Evolutionary conservation across 2,797 vertebrate genomes (phyloP), one percentile per base, ranked within the genome.

Genomic region (Esox masquinongy): DNA sequence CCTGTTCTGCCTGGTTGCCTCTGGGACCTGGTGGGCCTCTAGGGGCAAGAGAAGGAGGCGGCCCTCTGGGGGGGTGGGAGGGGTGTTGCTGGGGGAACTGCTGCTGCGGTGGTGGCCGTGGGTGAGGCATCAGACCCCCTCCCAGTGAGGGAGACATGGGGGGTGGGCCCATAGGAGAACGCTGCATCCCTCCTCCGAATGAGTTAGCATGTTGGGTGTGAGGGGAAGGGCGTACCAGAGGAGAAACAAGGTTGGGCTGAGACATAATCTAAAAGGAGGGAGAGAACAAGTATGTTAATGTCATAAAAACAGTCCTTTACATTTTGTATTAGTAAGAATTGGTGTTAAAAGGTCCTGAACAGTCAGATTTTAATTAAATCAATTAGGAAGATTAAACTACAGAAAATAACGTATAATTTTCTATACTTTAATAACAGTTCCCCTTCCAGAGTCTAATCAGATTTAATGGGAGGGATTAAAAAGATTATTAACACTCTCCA

Each of bases 201-300:
- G 96, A 96, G 93, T 97, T 98, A 78, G 94, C 92, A 85, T 97
- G 96, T 88, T 96, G 95, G 85, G 94, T 92, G 85, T 97, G 96
- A 88, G 96, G 95, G 85, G 96, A 24, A 12, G 56, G 95, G 89
- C 97, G 95, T 78, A 98, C 95, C 92, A 98, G 92, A 82, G 97
- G 96, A 88, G 97, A 97, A 82, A 99, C 96, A 74, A 98, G 94
- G 93, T 96, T 99, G 90, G 97, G 96, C 90, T 99, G 97, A 86
- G 96, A 98, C 90, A 99, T 90, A 82, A 98, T 97, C 97, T 99
- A 92, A 83, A 88, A 85, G 79, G 71, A 11, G 5, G 29, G 64
- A 31, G 5, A 50, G 4, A 59, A 59, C n/a, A 11, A 24, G 56
- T 11, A 59, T 6, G 17, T 39, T 22, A 3, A 64, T 14, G 36